These are phyloP conservation scores for Poliocrania exsul DNA, from an alignment of 2,797 vertebrate species.

Conservation along the genomic window DNA sequence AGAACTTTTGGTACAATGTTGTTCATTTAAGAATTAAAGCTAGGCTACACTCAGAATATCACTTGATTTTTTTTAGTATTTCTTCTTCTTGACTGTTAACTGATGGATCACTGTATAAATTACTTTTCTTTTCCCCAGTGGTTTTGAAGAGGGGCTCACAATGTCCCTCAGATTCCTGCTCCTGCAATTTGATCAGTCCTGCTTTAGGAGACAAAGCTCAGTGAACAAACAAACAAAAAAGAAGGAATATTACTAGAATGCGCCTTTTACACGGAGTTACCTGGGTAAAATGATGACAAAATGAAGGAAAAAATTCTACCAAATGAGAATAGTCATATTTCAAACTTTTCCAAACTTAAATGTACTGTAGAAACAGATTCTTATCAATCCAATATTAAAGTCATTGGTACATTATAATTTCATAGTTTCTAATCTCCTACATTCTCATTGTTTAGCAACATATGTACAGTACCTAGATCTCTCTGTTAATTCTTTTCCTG, in stretches of 20 bases:
- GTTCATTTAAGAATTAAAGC: not conserved
- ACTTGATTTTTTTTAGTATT: not conserved
- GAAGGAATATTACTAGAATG: not conserved
- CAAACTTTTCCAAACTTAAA: not conserved
- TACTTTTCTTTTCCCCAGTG: not conserved
- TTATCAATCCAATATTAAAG: not conserved
- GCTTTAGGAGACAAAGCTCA: not conserved
- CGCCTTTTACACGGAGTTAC: not conserved
- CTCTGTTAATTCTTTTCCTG: not conserved
- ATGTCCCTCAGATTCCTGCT: not conserved
- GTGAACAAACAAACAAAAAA: not conserved
- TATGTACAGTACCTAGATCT: too few relatives aligned
- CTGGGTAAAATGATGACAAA: not conserved
- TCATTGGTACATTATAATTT: not conserved
- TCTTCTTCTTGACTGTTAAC: not conserved
- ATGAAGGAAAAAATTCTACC: not conserved
- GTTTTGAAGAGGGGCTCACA: not conserved
- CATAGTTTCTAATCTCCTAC: not conserved
- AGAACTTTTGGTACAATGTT: not conserved
- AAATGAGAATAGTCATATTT: not conserved
- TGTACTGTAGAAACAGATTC: not conserved
- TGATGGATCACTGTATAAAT: not conserved
- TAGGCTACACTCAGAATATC: not conserved
- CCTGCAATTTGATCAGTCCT: not conserved
- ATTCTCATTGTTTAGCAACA: not conserved